These are phyloP conservation scores for Magallana ariakensis DNA, from an alignment of 1,140 invertebrate genomes.

Conservation along the genomic window DNA sequence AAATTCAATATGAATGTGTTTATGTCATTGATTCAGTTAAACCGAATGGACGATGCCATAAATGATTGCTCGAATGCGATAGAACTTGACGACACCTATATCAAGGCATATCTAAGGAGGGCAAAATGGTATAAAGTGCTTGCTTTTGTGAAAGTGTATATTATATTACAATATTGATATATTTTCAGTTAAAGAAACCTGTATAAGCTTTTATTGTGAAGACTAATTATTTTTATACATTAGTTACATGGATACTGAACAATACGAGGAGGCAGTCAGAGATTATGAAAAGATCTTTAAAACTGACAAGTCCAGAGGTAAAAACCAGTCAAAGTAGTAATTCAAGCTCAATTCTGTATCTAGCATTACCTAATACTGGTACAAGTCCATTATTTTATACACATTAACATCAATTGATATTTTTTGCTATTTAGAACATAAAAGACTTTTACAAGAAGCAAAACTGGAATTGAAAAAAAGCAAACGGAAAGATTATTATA, in stretches of 20 bases:
- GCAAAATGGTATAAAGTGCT: conserved; percentile 84
- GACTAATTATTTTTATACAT: too few relatives aligned
- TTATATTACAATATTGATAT: too few relatives aligned
- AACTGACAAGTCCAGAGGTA: conserved; percentile 89
- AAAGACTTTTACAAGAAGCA: conserved; percentile 86
- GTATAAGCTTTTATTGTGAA: too few relatives aligned
- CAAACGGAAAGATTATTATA: conserved; percentile 95
- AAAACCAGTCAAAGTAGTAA: not conserved
- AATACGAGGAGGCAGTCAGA: conserved; percentile 93
- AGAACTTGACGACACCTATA: conserved; percentile 91
- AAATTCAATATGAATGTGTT: not conserved
- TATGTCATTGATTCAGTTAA: conserved; percentile 81
- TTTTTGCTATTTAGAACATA: conserved; percentile 74
- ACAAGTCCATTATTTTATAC: too few relatives aligned
- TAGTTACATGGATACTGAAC: conserved; percentile 88
- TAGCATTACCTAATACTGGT: too few relatives aligned
- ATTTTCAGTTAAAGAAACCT: too few relatives aligned
- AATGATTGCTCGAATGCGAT: conserved; percentile 92
- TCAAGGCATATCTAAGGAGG: conserved; percentile 92
- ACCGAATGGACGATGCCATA: conserved; percentile 88
- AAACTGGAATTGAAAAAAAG: conserved; percentile 87
- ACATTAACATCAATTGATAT: not conserved
- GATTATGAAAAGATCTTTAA: conserved; percentile 94
- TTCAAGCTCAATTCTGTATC: too few relatives aligned
- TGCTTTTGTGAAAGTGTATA: not conserved